phyloP scores from a whole-genome alignment of 2,888 invertebrate species.

The Diloba caeruleocephala region DNA sequence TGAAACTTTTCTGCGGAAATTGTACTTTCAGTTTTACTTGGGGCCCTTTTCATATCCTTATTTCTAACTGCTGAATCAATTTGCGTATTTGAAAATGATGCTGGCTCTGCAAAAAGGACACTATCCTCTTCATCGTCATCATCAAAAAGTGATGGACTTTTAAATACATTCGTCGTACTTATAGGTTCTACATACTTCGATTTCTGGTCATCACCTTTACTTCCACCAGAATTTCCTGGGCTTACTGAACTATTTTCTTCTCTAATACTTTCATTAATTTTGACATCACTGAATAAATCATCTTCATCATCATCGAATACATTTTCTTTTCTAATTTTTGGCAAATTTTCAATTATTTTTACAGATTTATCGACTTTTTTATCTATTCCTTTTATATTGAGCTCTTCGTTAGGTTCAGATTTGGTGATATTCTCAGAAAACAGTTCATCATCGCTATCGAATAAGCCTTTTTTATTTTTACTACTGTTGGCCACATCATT shows the following conservation, averaged over 20 bases:
- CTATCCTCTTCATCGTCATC: constrained; percentile 67
- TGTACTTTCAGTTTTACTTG: constrained; percentile 3
- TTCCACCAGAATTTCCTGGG: constrained; percentile 15
- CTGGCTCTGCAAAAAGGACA: constrained; percentile 50
- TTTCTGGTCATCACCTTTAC: constrained; percentile 5
- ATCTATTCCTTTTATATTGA: constrained; percentile 1
- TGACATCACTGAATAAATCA: constrained; percentile 63
- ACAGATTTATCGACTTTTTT: constrained; percentile 5
- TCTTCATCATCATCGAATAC: constrained; percentile 74
- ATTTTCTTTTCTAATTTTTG: constrained; percentile 41
- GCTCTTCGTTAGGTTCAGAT: constrained; percentile 20
- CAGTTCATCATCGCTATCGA: constrained; percentile 70
- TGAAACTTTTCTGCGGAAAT: not conserved
- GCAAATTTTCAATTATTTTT: constrained; percentile 14
- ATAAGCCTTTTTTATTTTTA: constrained; percentile 54
- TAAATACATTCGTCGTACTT: constrained; percentile 36
- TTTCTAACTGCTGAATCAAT: constrained; percentile 5
- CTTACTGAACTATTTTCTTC: constrained; percentile 24
- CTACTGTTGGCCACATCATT: constrained; percentile 35
- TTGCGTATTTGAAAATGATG: constrained; percentile 9
- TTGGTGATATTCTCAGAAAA: constrained; percentile 45
- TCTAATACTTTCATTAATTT: constrained; percentile 21
- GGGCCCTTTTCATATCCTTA: constrained; percentile 1
- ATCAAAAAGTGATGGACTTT: constrained; percentile 68
- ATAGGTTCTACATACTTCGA: constrained; percentile 13